Percentiles rank a stretch among this genome's conserved stretches.
phyloP scores from a whole-genome alignment of 2,113 vertebrate genomes.

The Mormoops blainvillei region DNA sequence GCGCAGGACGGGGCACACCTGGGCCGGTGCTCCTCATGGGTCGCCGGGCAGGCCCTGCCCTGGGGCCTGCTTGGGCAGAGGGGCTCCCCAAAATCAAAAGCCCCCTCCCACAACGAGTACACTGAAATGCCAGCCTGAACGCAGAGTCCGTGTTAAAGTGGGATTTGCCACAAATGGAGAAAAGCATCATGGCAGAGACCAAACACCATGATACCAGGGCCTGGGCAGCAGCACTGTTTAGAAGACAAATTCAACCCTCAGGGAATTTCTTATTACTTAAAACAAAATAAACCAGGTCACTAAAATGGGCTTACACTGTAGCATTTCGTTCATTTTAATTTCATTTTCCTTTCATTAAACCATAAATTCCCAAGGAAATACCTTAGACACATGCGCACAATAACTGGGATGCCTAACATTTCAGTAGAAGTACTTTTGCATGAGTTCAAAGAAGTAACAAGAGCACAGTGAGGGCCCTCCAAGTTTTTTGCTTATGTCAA shows the following conservation, averaged over 20 bases:
- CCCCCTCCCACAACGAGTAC: neutral
- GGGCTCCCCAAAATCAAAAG: neutral
- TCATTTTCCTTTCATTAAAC: neutral
- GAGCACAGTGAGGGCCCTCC: neutral
- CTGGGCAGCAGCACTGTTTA: neutral
- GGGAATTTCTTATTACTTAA: constrained; percentile 56
- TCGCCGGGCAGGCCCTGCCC: no score
- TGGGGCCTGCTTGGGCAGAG: neutral
- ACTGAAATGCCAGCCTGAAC: neutral
- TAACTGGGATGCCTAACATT: constrained; percentile 6
- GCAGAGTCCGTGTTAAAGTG: neutral
- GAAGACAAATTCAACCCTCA: constrained; percentile 22
- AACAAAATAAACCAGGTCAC: constrained; percentile 56
- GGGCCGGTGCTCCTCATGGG: no score
- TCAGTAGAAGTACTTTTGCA: neutral
- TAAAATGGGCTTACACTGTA: neutral
- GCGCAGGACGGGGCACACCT: neutral
- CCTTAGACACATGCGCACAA: neutral
- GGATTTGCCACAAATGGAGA: neutral
- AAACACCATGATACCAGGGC: neutral
- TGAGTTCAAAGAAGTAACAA: constrained; percentile 32
- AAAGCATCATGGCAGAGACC: neutral
- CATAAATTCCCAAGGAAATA: constrained; percentile 33
- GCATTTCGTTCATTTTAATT: constrained; percentile 11
- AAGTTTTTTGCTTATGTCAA: neutral